Percentiles rank a stretch among this genome's conserved stretches.
Conservation (phyloP, 1,140 invertebrate genomes). For the Cardiocondyla obscurior region DNA sequence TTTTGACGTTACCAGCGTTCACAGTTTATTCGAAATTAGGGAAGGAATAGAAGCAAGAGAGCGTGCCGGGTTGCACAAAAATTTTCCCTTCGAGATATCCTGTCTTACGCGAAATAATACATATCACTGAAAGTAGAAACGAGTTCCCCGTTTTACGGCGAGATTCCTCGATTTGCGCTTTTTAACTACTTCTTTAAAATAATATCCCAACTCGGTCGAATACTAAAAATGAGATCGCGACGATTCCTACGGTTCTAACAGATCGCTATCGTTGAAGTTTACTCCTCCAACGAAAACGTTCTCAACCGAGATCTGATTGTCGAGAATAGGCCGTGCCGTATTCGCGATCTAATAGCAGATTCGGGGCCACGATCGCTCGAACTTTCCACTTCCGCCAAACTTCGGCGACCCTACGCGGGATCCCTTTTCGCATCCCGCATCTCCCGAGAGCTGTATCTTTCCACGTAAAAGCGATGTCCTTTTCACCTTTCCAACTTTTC, state of each 20-base stretch:
- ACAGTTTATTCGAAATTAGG: not conserved
- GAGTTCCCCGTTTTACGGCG: not conserved
- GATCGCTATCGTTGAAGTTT: slow-evolving; percentile 46
- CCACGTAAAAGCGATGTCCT: slow-evolving; percentile 1
- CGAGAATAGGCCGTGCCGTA: slow-evolving; percentile 64
- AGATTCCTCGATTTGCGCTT: slow-evolving; percentile 8
- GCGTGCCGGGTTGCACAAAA: not conserved
- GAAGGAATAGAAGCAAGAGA: not conserved
- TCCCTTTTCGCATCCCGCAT: not conserved
- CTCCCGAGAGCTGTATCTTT: not conserved
- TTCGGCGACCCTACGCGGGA: slow-evolving; percentile 33
- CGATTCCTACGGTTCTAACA: slow-evolving; percentile 18
- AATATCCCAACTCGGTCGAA: not conserved
- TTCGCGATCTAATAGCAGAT: slow-evolving; percentile 64
- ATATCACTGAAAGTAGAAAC: not conserved
- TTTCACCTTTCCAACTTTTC: slow-evolving; percentile 61
- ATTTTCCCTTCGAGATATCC: not conserved
- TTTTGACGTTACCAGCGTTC: not conserved
- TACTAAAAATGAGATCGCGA: slow-evolving; percentile 20
- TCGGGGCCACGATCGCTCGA: slow-evolving; percentile 68
- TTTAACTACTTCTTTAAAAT: not conserved
- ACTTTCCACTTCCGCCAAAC: slow-evolving; percentile 69
- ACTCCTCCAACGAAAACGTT: slow-evolving; percentile 58
- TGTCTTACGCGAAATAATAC: not conserved
- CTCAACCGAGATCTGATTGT: slow-evolving; percentile 66